phyloP scores from a whole-genome alignment of 2,888 invertebrate genomes.

The Pristionchus arcanus region DNA sequence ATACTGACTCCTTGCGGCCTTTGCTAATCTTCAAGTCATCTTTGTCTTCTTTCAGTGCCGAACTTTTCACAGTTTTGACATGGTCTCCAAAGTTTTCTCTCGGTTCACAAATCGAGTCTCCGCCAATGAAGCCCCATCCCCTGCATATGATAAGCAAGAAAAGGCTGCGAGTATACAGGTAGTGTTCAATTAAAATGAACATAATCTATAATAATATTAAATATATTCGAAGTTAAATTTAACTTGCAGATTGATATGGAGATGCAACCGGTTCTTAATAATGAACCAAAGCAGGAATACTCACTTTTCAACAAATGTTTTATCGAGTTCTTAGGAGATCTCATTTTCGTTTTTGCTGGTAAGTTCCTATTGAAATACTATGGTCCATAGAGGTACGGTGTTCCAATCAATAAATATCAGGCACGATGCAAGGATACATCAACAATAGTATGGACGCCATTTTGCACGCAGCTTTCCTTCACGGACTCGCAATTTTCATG shows the following conservation, averaged over 20 bases:
- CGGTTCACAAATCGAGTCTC: no score
- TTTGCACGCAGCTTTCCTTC: constrained; percentile 70
- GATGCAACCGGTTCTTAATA: not conserved
- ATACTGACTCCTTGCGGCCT: no score
- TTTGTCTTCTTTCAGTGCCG: no score
- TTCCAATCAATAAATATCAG: constrained; percentile 56
- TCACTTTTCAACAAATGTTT: constrained; percentile 69
- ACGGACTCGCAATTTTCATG: constrained; percentile 73
- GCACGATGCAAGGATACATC: constrained; percentile 67
- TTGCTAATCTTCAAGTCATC: no score
- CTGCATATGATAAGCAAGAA: no score
- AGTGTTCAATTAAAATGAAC: no score
- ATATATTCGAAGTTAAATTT: no score
- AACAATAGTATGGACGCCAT: constrained; percentile 59
- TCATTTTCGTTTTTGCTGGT: constrained; percentile 74
- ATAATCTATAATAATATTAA: no score
- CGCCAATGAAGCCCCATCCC: no score
- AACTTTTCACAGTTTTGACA: no score
- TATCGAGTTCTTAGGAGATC: constrained; percentile 71
- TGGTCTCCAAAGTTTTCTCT: no score
- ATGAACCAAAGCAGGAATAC: constrained; percentile 55
- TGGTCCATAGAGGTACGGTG: not conserved
- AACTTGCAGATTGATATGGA: not conserved
- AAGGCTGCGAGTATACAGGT: no score
- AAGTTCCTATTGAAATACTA: not conserved